These are phyloP conservation scores for Pantherophis vulpinus DNA, from an alignment of 2,797 vertebrate species.

Conservation along the genomic window DNA sequence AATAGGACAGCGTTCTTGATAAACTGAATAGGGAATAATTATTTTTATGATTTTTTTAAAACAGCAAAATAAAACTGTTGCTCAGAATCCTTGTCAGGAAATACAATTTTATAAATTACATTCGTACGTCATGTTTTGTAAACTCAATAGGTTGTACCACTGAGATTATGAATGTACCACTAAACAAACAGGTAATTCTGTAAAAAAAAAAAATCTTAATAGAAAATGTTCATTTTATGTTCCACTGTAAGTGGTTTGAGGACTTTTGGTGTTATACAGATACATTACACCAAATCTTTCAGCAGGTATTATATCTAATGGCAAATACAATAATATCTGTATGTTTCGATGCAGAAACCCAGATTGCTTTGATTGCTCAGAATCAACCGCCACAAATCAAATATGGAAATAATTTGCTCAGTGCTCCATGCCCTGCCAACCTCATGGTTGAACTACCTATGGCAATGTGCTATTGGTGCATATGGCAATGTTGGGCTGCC, in stretches of 20 bases:
- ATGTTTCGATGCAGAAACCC: not conserved
- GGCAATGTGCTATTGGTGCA: not conserved
- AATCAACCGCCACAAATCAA: not conserved
- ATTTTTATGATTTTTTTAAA: not conserved
- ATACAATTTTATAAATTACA: not conserved
- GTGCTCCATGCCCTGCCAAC: not conserved
- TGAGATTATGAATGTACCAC: not conserved
- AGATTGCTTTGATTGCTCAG: not conserved
- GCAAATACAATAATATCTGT: not conserved
- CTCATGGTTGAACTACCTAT: not conserved
- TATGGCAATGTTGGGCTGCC: not conserved
- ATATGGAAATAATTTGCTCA: not conserved
- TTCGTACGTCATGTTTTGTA: not conserved
- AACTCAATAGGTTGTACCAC: not conserved
- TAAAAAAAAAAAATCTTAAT: not conserved
- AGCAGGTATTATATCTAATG: not conserved
- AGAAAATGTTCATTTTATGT: not conserved
- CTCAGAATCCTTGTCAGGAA: not conserved
- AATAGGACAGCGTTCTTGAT: conserved; percentile 6
- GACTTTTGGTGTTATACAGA: not conserved
- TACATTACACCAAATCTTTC: not conserved
- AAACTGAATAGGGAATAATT: conserved; percentile 1
- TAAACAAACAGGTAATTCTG: not conserved
- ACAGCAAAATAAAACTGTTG: not conserved
- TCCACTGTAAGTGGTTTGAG: not conserved